These are phyloP conservation scores for Heptranchias perlo DNA, from an alignment of 2,113 vertebrate genomes.

Conservation along the genomic window DNA sequence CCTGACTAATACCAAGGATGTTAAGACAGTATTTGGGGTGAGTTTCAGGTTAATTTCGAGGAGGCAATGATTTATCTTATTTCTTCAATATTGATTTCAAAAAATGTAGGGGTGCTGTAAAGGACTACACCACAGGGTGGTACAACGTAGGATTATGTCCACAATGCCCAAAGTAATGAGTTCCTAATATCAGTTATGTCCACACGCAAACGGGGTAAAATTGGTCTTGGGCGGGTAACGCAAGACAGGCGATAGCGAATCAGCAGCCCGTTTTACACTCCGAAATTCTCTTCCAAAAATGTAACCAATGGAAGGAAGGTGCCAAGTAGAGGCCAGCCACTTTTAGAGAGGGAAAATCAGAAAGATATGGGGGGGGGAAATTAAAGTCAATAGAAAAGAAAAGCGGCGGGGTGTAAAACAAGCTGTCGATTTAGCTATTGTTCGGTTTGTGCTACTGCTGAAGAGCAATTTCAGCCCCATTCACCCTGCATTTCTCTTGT, in stretches of 20 bases:
- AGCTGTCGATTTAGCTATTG: background rate
- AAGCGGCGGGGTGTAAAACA: background rate
- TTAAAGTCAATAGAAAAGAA: background rate
- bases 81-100: background rate
- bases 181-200: background rate
- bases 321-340: background rate
- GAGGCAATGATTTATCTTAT: background rate
- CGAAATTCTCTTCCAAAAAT: background rate
- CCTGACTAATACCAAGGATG: background rate
- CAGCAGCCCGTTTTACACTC: background rate
- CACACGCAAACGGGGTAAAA: background rate
- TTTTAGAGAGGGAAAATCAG: background rate
- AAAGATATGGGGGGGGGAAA: background rate
- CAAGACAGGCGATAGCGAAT: background rate
- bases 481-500: background rate
- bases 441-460: background rate
- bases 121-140: background rate
- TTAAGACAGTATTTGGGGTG: background rate
- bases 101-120: background rate
- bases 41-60: slow-evolving; percentile 28
- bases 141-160: background rate
- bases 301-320: background rate
- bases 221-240: background rate
- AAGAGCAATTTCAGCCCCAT: background rate
- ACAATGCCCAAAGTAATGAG: background rate